Base-by-base conservation (phyloP, 2,888 invertebrate species). In the Syrphus vitripennis region DNA sequence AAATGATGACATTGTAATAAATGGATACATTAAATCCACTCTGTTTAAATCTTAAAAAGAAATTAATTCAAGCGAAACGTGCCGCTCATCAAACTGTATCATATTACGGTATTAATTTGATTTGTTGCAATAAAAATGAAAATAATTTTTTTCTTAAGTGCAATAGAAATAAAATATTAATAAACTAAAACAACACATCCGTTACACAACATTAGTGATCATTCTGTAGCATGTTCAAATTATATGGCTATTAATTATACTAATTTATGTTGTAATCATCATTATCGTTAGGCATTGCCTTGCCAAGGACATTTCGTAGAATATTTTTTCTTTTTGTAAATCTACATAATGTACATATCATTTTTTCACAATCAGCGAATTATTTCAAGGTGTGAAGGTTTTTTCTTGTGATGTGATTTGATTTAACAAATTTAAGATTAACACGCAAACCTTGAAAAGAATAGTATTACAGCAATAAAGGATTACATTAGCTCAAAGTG, bases 241-340 rank as follows among this genome's bases (percentile, higher is more conserved):
- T 29, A 21, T 55, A 72, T 45, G 31, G 12, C 9, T 19, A 37
- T 34, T 31, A 69, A 70, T 82, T 71, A 57, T 50, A 71, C 63
- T 31, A 48, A 82, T 70, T 77, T 59, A 79, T 77, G 55, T 57
- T 57, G 16, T 57, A 24, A 63, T 59, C 40, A 75, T 55, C 59
- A 59, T 21, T 4, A 42, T 29, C 45, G 29, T 45, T 12, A 45
- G 3, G 0, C 29, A 45, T 29, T 19, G 12, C 42, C 12, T 12
- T 45, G 5, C 9, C 21, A 65, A 71, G 48, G 70, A 42, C 16
- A 42, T 67, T 72, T n/a, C 16, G 50, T 24, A 42, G 12, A 12
- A n/a, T 10, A 59, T 34, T 14, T 34, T n/a, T n/a, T n/a, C n/a
- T n/a, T n/a, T n/a, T n/a, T n/a, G n/a, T n/a, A n/a, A n/a, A n/a